phyloP scores from a whole-genome alignment of 2,888 invertebrate species.

The Erannis defoliaria region DNA sequence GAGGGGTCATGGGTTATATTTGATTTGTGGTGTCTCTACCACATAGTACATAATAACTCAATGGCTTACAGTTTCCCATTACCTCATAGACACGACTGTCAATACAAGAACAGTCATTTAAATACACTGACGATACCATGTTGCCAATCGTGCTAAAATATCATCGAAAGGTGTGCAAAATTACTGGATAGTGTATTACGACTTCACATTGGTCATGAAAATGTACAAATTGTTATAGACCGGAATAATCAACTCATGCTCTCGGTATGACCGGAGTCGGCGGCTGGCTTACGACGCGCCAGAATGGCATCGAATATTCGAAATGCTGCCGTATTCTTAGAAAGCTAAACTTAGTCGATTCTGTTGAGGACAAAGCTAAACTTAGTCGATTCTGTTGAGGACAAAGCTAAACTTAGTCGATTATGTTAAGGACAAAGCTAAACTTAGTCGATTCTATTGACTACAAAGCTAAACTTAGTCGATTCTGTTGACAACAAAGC shows the following conservation, averaged over 20 bases:
- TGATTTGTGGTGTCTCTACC: conserved; percentile 1
- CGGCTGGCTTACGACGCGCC: conserved; percentile 11
- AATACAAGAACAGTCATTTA: neutral
- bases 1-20: neutral
- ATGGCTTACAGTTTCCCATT: neutral
- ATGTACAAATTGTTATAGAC: conserved; percentile 45
- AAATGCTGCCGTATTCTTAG: neutral
- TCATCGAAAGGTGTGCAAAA: conserved; percentile 39
- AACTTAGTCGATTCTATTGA: too few species aligned
- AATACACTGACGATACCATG: neutral
- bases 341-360: too few species aligned
- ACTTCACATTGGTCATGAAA: conserved; percentile 39
- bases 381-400: too few species aligned
- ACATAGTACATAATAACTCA: neutral
- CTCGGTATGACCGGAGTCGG: conserved; percentile 36
- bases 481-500: too few species aligned
- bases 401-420: too few species aligned
- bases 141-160: conserved; percentile 33
- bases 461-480: too few species aligned
- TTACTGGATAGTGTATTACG: conserved; percentile 19
- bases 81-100: neutral
- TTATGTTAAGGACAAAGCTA: too few species aligned
- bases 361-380: too few species aligned
- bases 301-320: neutral
- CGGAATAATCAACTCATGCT: conserved; percentile 39